Evolutionary conservation across 23 tunicate genomes (phyloP).

Genomic region (Styela clava): DNA sequence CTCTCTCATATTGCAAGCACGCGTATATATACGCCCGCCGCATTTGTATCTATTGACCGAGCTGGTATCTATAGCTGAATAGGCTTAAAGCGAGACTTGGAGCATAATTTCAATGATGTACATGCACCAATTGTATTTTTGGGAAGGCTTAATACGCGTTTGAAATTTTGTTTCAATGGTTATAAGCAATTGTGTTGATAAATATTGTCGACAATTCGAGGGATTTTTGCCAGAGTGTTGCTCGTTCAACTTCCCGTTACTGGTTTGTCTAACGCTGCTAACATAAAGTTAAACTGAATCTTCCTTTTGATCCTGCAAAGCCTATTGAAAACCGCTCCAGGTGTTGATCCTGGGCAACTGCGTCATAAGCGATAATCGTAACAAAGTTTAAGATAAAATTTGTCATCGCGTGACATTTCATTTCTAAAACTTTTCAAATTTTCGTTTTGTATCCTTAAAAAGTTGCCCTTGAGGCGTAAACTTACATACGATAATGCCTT

Average conservation of each 20-base stretch:
- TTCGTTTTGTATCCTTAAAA: neutral
- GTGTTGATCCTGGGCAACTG: neutral
- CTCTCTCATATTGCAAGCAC: neutral
- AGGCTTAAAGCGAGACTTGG: too few relatives aligned
- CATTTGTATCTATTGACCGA: neutral
- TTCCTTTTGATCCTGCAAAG: too few relatives aligned
- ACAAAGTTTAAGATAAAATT: neutral
- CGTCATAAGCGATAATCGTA: neutral
- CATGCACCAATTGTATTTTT: too few relatives aligned
- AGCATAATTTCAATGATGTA: too few relatives aligned
- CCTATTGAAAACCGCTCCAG: neutral
- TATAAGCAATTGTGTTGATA: too few relatives aligned
- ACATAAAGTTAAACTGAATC: too few relatives aligned
- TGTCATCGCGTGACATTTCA: neutral
- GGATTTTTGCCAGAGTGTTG: too few relatives aligned
- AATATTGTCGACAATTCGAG: too few relatives aligned
- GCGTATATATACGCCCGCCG: neutral
- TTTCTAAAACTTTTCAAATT: neutral
- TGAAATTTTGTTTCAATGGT: too few relatives aligned
- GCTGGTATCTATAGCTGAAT: neutral
- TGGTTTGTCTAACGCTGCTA: too few relatives aligned
- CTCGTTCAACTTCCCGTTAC: too few relatives aligned
- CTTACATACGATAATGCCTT: neutral
- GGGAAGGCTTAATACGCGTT: too few relatives aligned
- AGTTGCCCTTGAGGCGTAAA: neutral